Evolutionary conservation across 2,113 vertebrate species (phyloP).

Genomic region (Mustela lutreola): DNA sequence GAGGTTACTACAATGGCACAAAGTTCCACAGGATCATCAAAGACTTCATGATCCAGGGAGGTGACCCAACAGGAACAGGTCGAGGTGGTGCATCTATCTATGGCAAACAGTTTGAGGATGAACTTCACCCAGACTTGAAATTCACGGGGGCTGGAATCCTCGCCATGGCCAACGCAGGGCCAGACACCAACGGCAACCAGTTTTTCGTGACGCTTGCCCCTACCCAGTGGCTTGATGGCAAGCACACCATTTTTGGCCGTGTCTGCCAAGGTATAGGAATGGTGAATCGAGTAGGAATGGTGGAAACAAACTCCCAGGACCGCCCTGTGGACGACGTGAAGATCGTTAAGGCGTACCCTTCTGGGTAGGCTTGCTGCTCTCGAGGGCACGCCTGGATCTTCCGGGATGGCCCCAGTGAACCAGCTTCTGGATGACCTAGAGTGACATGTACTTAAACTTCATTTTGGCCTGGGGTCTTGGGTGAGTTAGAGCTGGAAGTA

Average conservation of each 20-base stretch:
- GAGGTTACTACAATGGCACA: no score
- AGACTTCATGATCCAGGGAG: no score
- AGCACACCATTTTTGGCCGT: constrained; percentile 97
- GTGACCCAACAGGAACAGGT: constrained; percentile 84
- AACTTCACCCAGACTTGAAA: constrained; percentile 95
- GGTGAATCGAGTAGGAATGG: constrained; percentile 95
- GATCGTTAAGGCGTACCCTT: constrained; percentile 91
- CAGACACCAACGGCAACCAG: constrained; percentile 97
- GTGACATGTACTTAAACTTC: not conserved
- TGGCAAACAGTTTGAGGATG: constrained; percentile 98
- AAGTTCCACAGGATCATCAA: no score
- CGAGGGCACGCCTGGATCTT: not conserved
- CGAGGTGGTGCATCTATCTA: constrained; percentile 96
- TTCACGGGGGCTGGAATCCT: constrained; percentile 98
- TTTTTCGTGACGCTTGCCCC: constrained; percentile 96
- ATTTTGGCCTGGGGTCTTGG: not conserved
- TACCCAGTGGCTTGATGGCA: constrained; percentile 96
- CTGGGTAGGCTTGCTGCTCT: constrained; percentile 80
- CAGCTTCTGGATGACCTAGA: not conserved
- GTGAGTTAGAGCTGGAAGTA: constrained; percentile 23
- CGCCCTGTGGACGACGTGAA: constrained; percentile 95
- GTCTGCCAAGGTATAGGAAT: constrained; percentile 94
- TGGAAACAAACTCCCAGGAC: constrained; percentile 96
- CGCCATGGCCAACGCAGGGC: constrained; percentile 97
- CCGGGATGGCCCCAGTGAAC: not conserved